A percentile compares a stretch with the other conserved stretches of the same genome.
phyloP scores from a whole-genome alignment of 2,113 vertebrate genomes.

The Illadopsis cleaveri region DNA sequence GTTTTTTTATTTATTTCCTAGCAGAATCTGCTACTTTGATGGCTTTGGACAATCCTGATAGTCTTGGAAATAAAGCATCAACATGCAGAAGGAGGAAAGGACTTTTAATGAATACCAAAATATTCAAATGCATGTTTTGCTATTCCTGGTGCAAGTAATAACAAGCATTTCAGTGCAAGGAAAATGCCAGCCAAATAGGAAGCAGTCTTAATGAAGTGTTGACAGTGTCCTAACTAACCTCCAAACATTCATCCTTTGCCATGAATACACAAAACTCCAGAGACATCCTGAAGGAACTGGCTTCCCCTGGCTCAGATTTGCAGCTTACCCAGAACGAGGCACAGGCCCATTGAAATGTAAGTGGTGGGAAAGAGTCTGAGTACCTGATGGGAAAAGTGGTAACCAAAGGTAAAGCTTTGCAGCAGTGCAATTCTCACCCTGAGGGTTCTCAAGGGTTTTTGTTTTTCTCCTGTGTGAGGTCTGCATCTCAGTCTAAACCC shows the following conservation, averaged over 20 bases:
- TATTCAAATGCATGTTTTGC: not conserved
- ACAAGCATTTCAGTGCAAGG: not conserved
- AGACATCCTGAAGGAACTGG: not conserved
- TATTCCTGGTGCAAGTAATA: not conserved
- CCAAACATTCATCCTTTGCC: not conserved
- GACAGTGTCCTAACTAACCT: not conserved
- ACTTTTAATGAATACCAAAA: not conserved
- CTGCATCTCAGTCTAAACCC: not conserved
- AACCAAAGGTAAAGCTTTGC: not conserved
- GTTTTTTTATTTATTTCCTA: not conserved
- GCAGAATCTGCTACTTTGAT: not conserved
- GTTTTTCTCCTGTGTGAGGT: not conserved
- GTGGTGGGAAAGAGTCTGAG: not conserved
- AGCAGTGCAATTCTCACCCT: not conserved
- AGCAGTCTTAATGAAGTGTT: conserved; percentile 1
- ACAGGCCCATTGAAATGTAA: not conserved
- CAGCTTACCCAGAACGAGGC: not conserved
- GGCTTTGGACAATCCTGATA: not conserved
- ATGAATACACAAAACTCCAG: not conserved
- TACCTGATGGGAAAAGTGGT: not conserved
- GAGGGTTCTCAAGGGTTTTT: not conserved
- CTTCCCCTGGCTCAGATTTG: not conserved
- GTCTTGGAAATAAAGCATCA: not conserved
- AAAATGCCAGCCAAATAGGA: not conserved
- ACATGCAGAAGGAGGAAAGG: not conserved